Conservation (phyloP, 2,113 vertebrate genomes). For the Grammomys surdaster region DNA sequence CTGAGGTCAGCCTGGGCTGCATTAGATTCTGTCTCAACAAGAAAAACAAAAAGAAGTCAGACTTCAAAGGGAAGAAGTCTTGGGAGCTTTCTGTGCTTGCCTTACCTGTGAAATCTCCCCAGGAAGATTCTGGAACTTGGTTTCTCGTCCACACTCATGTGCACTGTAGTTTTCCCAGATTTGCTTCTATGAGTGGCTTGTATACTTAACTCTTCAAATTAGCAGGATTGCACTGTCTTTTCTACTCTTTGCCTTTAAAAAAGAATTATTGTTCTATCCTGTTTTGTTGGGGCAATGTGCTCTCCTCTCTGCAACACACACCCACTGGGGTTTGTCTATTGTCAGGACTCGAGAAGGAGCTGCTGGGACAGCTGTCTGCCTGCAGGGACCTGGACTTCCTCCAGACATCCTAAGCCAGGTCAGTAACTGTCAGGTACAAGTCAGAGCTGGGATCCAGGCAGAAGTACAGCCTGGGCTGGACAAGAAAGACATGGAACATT, state of each 20-base stretch:
- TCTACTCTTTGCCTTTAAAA: neutral
- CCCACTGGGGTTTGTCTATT: neutral
- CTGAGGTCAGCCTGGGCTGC: neutral
- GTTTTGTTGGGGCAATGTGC: rapidly evolving
- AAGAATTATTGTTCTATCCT: too few species aligned
- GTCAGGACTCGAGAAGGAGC: conserved; percentile 14
- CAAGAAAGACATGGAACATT: rapidly evolving
- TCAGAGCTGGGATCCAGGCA: neutral
- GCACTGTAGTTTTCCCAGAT: neutral
- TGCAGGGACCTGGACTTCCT: neutral
- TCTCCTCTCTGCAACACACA: rapidly evolving
- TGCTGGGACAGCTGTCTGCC: neutral
- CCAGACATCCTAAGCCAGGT: neutral
- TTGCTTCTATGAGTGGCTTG: neutral
- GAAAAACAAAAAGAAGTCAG: neutral
- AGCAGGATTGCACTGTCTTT: neutral
- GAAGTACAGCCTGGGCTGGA: neutral
- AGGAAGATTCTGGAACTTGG: neutral
- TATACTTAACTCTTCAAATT: neutral
- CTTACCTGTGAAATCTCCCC: neutral
- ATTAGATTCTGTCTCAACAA: neutral
- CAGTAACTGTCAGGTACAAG: neutral
- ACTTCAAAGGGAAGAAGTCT: neutral
- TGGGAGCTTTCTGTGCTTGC: neutral
- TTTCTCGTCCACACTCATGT: neutral